Base-by-base conservation (phyloP, 2,797 vertebrate species). In the Eupleurogrammus muticus region DNA sequence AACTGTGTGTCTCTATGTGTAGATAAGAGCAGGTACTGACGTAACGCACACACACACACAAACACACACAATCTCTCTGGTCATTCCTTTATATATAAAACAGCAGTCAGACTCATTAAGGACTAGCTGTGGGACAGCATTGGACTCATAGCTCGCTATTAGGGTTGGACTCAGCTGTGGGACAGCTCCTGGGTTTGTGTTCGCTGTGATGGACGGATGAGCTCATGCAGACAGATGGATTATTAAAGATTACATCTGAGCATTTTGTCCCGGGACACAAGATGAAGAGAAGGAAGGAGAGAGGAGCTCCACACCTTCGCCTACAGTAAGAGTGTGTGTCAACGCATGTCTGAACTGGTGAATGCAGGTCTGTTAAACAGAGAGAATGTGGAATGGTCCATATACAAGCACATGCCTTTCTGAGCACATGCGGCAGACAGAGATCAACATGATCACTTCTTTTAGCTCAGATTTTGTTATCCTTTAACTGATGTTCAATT, bases 251-350 rank as follows among this genome's bases (percentile, higher is more conserved):
- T 84, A 87, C 75, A 40, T 42, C 42, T 80, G 70, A 88, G 54
- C 88, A 80, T 82, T 82, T 85, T 83, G 83, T 1, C 69, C 82
- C 81, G 11, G 80, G 70, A 90, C 94, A 93, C 90, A 62, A 60
- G 58, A 96, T 97, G 95, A 97, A 96, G 91, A 93, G 95, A 86
- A 96, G 95, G 91, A 95, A 92, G 85, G 94, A 96, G 83, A 90
- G 93, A 84, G 96, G 96, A 93, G 94, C 94, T 35, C 94, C 94
- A 0, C 89, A 93, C 54, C 95, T 97, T 47, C 95, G 92, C 77
- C 95, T 97, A 81, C 96, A 97, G 96, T 97, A 97, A 97, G 96
- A 87, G 78, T 6, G 55, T 28, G 61, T 36, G 52, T 42, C 6
- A 5, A 23, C 54, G 17, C 1, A 14, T 9, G 40, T 28, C 14